Conservation (phyloP, 2,113 vertebrate species). For the Urocitellus parryii region DNA sequence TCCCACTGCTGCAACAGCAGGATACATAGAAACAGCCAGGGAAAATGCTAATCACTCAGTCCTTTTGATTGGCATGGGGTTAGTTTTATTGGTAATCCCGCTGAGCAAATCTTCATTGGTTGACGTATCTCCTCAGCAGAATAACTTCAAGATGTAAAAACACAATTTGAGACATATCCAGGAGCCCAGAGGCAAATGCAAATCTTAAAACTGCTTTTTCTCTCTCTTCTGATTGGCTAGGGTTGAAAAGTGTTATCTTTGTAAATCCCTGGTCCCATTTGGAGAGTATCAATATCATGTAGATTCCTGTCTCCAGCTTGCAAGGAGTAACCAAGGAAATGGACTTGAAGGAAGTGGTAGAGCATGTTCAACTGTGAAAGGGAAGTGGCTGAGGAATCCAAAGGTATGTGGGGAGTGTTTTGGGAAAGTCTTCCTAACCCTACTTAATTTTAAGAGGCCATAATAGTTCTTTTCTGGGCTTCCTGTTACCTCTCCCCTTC, state of each 20-base stretch:
- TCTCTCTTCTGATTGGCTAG: conserved; percentile 84
- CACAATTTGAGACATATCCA: conserved; percentile 61
- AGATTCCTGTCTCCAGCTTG: conserved; percentile 90
- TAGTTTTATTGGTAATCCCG: conserved; percentile 80
- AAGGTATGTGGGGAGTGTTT: conserved; percentile 82
- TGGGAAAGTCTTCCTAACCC: background rate
- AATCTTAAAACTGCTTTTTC: conserved; percentile 83
- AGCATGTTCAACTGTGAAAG: background rate
- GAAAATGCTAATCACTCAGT: conserved; percentile 84
- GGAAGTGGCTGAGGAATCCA: conserved; percentile 74
- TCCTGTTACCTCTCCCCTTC: background rate
- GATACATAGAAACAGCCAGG: conserved; percentile 80
- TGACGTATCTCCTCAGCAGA: conserved; percentile 67
- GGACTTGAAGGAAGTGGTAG: conserved; percentile 7
- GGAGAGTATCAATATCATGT: conserved; percentile 92
- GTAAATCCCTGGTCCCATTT: conserved; percentile 88
- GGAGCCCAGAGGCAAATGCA: conserved; percentile 70
- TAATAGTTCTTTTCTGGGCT: background rate
- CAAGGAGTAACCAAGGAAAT: conserved; percentile 79
- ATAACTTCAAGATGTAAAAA: conserved; percentile 78
- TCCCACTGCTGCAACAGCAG: conserved; percentile 86
- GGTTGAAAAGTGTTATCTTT: conserved; percentile 94
- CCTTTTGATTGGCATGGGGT: conserved; percentile 73
- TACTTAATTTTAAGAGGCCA: background rate
- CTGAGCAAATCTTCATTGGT: conserved; percentile 77